A percentile compares a stretch with the other conserved stretches of the same genome.
Conservation (phyloP, 1,140 invertebrate genomes). For the Eupristina koningsbergeri region DNA sequence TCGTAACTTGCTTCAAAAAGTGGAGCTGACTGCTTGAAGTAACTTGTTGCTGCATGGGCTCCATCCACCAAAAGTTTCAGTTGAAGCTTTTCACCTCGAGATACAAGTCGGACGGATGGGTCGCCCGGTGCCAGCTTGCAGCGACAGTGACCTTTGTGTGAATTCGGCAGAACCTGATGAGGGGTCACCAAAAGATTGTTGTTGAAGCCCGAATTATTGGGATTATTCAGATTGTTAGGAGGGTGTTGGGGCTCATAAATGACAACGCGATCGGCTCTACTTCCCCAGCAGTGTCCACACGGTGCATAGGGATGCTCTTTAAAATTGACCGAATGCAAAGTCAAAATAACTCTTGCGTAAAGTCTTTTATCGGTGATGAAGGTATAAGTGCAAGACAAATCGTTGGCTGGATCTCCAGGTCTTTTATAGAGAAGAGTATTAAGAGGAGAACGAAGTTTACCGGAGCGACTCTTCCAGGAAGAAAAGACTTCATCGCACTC, state of each 20-base stretch:
- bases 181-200: conserved; percentile 83
- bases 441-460: conserved; percentile 83
- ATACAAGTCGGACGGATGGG: conserved; percentile 79
- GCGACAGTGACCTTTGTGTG: conserved; percentile 70
- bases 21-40: conserved; percentile 87
- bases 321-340: conserved; percentile 80
- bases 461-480: conserved; percentile 82
- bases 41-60: conserved; percentile 85
- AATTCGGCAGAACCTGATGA: conserved; percentile 61
- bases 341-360: conserved; percentile 85
- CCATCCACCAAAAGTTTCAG: conserved; percentile 86
- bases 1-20: conserved; percentile 89
- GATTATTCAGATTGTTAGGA: conserved; percentile 56
- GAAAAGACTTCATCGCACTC: conserved; percentile 89
- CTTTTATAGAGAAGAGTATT: conserved; percentile 90
- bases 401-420: conserved; percentile 75
- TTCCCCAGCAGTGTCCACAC: conserved; percentile 87
- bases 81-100: conserved; percentile 83
- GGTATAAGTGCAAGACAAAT: conserved; percentile 85
- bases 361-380: conserved; percentile 87
- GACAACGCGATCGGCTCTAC: conserved; percentile 79
- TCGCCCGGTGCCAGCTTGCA: conserved; percentile 75
- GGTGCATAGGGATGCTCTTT: conserved; percentile 85
- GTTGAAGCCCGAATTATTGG: conserved; percentile 67
- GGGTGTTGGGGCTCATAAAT: conserved; percentile 41